Conservation (phyloP, 2,113 vertebrate species). For the Rhea americana region DNA sequence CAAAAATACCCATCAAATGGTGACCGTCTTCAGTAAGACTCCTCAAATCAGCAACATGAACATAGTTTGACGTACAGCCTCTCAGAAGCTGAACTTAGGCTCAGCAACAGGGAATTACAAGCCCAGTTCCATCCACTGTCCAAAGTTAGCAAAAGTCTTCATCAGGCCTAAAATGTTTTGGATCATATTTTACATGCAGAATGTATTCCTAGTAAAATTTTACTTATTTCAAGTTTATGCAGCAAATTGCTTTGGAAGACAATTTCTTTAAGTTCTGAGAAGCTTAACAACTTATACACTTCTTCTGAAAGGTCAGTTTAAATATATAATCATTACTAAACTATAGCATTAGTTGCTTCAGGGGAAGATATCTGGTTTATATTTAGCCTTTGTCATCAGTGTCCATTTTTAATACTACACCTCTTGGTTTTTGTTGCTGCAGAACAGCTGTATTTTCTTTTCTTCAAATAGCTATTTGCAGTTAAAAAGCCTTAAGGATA, state of each 20-base stretch:
- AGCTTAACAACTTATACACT: neutral
- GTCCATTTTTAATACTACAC: neutral
- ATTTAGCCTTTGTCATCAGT: neutral
- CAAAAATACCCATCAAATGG: neutral
- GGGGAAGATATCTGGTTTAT: neutral
- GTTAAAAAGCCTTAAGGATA: neutral
- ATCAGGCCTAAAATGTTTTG: neutral
- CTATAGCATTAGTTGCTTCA: neutral
- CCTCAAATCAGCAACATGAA: neutral
- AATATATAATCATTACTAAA: conserved; percentile 19
- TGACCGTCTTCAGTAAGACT: neutral
- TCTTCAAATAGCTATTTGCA: neutral
- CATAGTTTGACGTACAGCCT: neutral
- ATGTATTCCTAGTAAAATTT: neutral
- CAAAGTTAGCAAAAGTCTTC: neutral
- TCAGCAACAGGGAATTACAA: neutral
- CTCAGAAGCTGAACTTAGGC: neutral
- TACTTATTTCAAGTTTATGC: neutral
- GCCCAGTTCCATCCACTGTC: neutral
- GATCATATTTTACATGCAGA: neutral
- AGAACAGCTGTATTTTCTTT: conserved; percentile 27
- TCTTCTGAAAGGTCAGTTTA: neutral
- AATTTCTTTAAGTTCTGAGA: neutral
- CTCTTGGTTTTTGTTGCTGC: neutral
- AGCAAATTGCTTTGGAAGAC: neutral